phyloP scores from a whole-genome alignment of 2,888 invertebrate genomes.

The Plagiodera versicolora region DNA sequence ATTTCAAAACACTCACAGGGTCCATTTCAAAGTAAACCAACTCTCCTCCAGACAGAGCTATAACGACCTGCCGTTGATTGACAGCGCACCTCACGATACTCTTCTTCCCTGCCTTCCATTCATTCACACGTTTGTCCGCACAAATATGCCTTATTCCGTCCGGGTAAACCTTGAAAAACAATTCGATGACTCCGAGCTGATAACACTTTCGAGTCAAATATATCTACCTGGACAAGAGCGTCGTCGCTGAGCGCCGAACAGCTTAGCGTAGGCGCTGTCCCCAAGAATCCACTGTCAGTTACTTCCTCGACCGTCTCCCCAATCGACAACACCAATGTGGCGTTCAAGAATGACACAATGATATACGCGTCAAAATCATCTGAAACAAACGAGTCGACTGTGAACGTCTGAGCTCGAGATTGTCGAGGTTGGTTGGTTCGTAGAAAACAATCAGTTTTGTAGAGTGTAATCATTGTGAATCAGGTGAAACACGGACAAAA shows the following conservation, averaged over 20 bases:
- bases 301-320: conserved; percentile 99
- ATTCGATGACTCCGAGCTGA: no score
- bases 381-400: conserved; percentile 66
- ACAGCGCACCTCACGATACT: conserved; percentile 97
- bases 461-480: conserved; percentile 49
- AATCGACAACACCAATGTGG: conserved; percentile 97
- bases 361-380: conserved; percentile 99
- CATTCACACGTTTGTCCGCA: conserved; percentile 96
- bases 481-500: conserved; percentile 55
- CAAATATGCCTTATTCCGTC: conserved; percentile 98
- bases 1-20: conserved; percentile 71
- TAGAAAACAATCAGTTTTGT: conserved; percentile 33
- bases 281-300: conserved; percentile 98
- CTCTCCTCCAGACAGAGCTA: conserved; percentile 96
- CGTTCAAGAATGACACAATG: conserved; percentile 98
- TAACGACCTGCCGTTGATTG: conserved; percentile 97
- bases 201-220: no score
- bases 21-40: conserved; percentile 99
- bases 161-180: conserved; percentile 76
- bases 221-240: conserved; percentile 86
- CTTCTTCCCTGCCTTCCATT: conserved; percentile 98
- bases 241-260: conserved; percentile 98
- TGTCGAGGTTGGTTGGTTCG: conserved; percentile 3
- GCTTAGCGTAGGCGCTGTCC: conserved; percentile 97
- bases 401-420: not conserved